Base-by-base conservation (phyloP, 1,140 invertebrate genomes). In the Armadillidium nasatum region DNA sequence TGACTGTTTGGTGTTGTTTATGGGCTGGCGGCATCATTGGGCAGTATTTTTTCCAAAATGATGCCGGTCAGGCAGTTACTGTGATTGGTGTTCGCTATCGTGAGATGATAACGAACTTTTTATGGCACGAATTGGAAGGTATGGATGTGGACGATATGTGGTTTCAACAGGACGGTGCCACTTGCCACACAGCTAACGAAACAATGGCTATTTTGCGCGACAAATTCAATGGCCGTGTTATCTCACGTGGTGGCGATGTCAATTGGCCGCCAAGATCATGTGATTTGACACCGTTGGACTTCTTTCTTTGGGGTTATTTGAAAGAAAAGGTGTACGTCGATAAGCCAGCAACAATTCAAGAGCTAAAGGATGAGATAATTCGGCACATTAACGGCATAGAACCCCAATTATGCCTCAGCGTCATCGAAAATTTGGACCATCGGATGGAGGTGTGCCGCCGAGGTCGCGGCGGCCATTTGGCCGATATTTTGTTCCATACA, bases 261-360 rank as follows among this genome's bases (percentile, higher is more conserved):
- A 71, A 71, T 71, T 71, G 70, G n/a, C 70, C 70, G 19, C 70
- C 70, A 71, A 43, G 70, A 71, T 71, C 70, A 33, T 71, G 22
- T 45, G 70, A 71, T 45, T 71, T 71, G 70, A 71, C 19, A 45
- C 70, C 70, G 44, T 71, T 10, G 46, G 70, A 71, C 19, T 21
- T 71, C 23, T 71, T 71, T 15, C 70, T 71, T 10, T 71, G 70
- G 13, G 21, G 60, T 66, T 66, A 66, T 66, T 22, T 23, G 13
- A 15, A 71, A 71, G 44, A 19, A 23, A 71, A 71, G 19, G 70
- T 33, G 33, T 71, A 71, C 46, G 70, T 33, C 7, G 19, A 21
- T 13, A 71, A 33, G 70, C 44, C 33, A 33, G 46, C 10, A 71
- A 21, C 19, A 71, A 13, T 21, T 71, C n/a, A 33, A 71, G 13